These are phyloP conservation scores for Ceratothoa steindachneri DNA, from an alignment of 2,888 invertebrate genomes.

Conservation along the genomic window DNA sequence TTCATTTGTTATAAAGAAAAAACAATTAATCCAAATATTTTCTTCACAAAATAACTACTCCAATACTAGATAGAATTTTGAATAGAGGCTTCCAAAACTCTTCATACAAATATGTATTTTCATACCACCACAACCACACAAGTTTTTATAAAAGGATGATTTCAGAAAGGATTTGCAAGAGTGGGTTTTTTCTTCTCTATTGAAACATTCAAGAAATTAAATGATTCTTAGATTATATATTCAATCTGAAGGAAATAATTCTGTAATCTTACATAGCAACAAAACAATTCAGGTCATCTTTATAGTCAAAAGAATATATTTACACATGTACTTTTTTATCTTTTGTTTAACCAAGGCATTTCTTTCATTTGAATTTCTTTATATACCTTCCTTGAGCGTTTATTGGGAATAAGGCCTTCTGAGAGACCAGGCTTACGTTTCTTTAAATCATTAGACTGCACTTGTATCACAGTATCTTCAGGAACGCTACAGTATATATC, in stretches of 20 bases:
- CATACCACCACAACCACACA: too few species aligned
- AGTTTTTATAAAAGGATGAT: background rate
- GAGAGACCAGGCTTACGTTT: conserved; percentile 72
- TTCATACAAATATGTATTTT: too few species aligned
- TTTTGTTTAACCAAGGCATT: conserved; percentile 39
- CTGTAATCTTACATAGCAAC: too few species aligned
- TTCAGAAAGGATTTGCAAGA: background rate
- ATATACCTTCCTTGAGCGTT: conserved; percentile 76
- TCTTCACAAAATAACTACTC: too few species aligned
- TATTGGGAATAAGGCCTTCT: conserved; percentile 72
- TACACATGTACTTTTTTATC: conserved; percentile 17
- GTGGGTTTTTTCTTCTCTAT: background rate
- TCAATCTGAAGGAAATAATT: too few species aligned
- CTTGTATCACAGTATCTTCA: background rate
- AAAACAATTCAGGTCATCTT: too few species aligned
- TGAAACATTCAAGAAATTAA: too few species aligned
- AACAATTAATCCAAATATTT: too few species aligned
- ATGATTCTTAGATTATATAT: too few species aligned
- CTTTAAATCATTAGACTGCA: conserved; percentile 50
- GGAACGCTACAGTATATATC: conserved; percentile 54
- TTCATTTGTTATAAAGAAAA: too few species aligned
- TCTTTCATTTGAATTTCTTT: conserved; percentile 52
- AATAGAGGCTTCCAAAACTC: too few species aligned
- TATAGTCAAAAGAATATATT: background rate
- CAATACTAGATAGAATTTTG: too few species aligned